These are phyloP conservation scores for Sinonovacula constricta DNA, from an alignment of 1,140 invertebrate genomes.

Conservation along the genomic window DNA sequence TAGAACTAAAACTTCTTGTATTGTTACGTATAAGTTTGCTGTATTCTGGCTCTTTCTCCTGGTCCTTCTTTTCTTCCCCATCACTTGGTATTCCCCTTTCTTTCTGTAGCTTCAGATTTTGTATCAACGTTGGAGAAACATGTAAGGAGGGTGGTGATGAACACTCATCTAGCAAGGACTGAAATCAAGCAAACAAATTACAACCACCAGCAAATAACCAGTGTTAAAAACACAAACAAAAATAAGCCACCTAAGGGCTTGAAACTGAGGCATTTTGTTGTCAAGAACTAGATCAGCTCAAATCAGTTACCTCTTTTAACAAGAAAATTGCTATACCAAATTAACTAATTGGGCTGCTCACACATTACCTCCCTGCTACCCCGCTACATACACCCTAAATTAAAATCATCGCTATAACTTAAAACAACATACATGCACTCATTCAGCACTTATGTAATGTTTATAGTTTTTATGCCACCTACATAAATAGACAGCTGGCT, in stretches of 20 bases:
- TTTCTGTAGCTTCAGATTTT: conserved; percentile 24
- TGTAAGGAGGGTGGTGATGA: conserved; percentile 34
- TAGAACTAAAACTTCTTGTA: neutral
- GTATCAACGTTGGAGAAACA: conserved; percentile 34
- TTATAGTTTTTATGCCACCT: too few species aligned
- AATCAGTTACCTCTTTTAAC: neutral
- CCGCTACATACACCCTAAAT: too few species aligned
- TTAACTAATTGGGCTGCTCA: neutral
- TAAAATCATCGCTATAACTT: too few species aligned
- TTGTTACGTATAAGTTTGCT: neutral
- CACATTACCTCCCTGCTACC: too few species aligned
- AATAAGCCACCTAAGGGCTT: neutral
- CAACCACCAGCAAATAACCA: neutral
- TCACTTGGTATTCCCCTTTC: neutral
- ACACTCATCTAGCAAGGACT: conserved; percentile 26
- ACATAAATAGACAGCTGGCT: too few species aligned
- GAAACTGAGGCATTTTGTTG: neutral
- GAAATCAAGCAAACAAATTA: neutral
- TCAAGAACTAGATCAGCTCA: neutral
- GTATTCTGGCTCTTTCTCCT: neutral
- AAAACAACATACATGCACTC: too few species aligned
- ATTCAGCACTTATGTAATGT: too few species aligned
- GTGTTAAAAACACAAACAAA: neutral
- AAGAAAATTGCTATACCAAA: neutral
- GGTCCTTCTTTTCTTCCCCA: neutral